Percentiles rank a stretch among this genome's conserved stretches.
These are phyloP conservation scores for Rana temporaria DNA, from an alignment of 2,113 vertebrate species.

Conservation along the genomic window DNA sequence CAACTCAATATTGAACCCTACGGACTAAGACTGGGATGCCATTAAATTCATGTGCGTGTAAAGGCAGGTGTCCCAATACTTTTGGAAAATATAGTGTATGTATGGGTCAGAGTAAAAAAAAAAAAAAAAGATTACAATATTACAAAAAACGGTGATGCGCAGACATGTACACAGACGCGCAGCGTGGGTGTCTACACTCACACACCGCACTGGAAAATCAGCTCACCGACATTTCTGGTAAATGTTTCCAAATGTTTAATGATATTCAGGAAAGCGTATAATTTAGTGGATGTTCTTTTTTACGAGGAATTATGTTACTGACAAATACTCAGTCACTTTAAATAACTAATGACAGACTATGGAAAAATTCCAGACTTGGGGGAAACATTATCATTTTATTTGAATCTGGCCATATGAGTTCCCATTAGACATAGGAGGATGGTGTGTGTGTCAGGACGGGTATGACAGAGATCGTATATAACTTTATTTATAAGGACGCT, in stretches of 20 bases:
- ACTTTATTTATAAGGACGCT: no score
- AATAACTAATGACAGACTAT: slow-evolving; percentile 6
- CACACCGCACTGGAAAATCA: slow-evolving; percentile 5
- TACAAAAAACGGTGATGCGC: not conserved
- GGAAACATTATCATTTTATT: not conserved
- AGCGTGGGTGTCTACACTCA: not conserved
- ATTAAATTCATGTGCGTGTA: no score
- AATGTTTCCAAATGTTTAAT: slow-evolving; percentile 47
- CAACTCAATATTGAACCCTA: no score
- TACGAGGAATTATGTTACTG: slow-evolving; percentile 36
- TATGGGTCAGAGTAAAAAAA: no score
- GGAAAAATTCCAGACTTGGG: not conserved
- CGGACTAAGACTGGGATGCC: no score
- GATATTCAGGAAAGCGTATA: not conserved
- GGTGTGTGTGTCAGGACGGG: no score
- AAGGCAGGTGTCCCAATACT: no score
- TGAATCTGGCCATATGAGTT: not conserved
- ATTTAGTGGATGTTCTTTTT: slow-evolving; percentile 24
- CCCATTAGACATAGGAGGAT: no score
- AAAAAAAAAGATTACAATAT: no score
- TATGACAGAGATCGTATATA: no score
- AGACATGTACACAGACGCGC: not conserved
- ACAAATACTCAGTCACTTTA: not conserved
- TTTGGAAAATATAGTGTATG: no score
- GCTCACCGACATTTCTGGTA: slow-evolving; percentile 22